Evolutionary conservation across 2,113 vertebrate species (phyloP), one percentile per base, ranked within the genome.

Genomic region (Phrynosoma blainvillii): DNA sequence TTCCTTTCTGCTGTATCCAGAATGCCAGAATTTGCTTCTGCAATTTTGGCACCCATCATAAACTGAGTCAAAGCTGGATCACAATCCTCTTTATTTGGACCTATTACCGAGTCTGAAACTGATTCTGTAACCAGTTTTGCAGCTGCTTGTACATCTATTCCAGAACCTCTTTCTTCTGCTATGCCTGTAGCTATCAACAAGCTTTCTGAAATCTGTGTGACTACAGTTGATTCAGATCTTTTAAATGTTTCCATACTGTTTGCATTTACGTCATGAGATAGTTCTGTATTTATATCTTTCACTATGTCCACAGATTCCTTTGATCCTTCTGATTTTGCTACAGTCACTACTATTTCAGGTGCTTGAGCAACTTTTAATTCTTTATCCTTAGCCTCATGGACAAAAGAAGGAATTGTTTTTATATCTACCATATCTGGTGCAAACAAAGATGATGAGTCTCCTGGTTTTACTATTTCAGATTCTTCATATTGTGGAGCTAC

Each of bases 81-180:
- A 88, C 5, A 25, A 21, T 40, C 25, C 23, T 88, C 71, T 56
- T n/a, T 84, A 5, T 84, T 73, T 77, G 62, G 52, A 68, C 27
- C n/a, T 36, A 62, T 13, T 42, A 25, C n/a, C 21, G 36, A 82
- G 18, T 83, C 70, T 83, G 18, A 68, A 68, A 82, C 40, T 9
- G 84, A 54, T 88, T 56, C 77, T 68, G 52, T 83, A 70, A 52
- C 36, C 27, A 75, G 76, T 70, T 68, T 14, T 36, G 14, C n/a
- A 40, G 52, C 27, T 32, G 56, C 42, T 77, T 77, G 52, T 77
- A 68, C 23, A 70, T 54, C 52, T 77, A 36, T 52, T 76, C 80
- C 88, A 59, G 87, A 83, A 18, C 36, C n/a, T 36, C 95, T 96
- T 62, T 97, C 96, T 88, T 97, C 96, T 75, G 95, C 95, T 93